These are phyloP conservation scores for Holothuria glaberrima DNA, from an alignment of 35 echinoderm and acorn worm genomes.

Conservation along the genomic window DNA sequence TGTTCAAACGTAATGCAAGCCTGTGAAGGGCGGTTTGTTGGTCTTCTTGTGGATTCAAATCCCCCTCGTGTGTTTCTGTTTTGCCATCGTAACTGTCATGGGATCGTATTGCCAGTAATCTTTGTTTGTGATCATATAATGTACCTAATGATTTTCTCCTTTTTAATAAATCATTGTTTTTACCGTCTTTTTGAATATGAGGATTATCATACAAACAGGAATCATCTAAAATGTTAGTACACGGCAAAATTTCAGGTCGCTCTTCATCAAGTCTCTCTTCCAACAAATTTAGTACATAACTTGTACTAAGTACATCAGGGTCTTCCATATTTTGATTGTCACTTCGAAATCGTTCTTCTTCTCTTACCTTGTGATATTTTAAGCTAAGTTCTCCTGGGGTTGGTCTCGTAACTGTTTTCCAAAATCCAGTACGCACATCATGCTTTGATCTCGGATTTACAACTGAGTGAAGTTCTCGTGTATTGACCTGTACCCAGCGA, in stretches of 20 bases:
- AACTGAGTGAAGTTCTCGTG: too few relatives aligned
- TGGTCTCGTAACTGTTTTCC: conserved; percentile 35
- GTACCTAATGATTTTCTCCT: neutral
- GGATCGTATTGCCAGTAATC: neutral
- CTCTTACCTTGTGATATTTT: neutral
- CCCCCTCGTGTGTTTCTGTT: too few relatives aligned
- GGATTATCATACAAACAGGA: neutral
- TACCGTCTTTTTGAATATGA: neutral
- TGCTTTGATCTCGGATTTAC: neutral
- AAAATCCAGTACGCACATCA: neutral
- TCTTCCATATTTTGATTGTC: conserved; percentile 4
- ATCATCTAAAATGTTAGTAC: neutral
- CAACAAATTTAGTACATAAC: neutral
- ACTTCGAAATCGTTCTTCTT: neutral
- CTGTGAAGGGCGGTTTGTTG: neutral
- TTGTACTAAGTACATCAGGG: conserved; percentile 10
- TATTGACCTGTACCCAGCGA: too few relatives aligned
- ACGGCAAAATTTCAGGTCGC: neutral
- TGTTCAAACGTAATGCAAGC: neutral
- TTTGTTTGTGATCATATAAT: neutral
- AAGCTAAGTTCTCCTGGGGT: conserved; percentile 11
- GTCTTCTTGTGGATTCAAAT: neutral
- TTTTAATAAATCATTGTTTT: neutral
- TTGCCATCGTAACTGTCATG: neutral
- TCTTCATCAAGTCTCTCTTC: neutral